Conservation (phyloP, 2,888 invertebrate species). For the Philereme vetulata region DNA sequence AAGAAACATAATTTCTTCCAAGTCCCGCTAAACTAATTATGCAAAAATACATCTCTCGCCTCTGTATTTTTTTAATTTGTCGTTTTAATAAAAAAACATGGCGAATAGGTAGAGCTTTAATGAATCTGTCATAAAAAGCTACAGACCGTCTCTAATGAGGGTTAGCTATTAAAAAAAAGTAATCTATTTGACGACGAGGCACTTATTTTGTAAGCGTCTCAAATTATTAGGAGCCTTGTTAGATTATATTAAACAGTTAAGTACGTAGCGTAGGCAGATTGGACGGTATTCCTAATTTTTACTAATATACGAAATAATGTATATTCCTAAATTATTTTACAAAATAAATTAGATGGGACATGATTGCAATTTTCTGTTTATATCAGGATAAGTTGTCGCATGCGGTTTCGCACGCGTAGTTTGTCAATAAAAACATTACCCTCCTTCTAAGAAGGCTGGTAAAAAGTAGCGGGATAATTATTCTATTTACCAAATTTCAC, state of each 20-base stretch:
- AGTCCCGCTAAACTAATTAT: slow-evolving; percentile 66
- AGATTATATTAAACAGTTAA: slow-evolving; percentile 15
- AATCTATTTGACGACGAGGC: slow-evolving; percentile 50
- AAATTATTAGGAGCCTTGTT: slow-evolving; percentile 17
- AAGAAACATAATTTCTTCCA: slow-evolving; percentile 65
- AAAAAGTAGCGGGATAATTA: too few relatives aligned
- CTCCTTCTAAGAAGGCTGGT: too few relatives aligned
- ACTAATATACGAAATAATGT: background rate
- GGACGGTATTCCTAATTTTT: background rate
- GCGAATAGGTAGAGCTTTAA: slow-evolving; percentile 55
- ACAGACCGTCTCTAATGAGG: slow-evolving; percentile 62
- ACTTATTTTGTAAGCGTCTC: slow-evolving; percentile 29
- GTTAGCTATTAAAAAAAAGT: slow-evolving; percentile 54
- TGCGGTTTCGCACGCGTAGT: too few relatives aligned
- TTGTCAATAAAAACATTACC: too few relatives aligned
- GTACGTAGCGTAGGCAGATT: slow-evolving; percentile 13
- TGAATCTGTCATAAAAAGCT: slow-evolving; percentile 66
- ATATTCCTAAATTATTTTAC: background rate
- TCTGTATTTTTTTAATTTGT: slow-evolving; percentile 55
- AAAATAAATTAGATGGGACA: background rate
- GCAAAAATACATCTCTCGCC: slow-evolving; percentile 51
- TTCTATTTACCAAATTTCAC: too few relatives aligned
- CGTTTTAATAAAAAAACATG: slow-evolving; percentile 52
- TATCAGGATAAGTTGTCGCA: too few relatives aligned
- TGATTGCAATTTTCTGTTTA: background rate